Evolutionary conservation across 2,113 vertebrate species (phyloP), one percentile per base, ranked within the genome.

Genomic region (Salvelinus namaycush): DNA sequence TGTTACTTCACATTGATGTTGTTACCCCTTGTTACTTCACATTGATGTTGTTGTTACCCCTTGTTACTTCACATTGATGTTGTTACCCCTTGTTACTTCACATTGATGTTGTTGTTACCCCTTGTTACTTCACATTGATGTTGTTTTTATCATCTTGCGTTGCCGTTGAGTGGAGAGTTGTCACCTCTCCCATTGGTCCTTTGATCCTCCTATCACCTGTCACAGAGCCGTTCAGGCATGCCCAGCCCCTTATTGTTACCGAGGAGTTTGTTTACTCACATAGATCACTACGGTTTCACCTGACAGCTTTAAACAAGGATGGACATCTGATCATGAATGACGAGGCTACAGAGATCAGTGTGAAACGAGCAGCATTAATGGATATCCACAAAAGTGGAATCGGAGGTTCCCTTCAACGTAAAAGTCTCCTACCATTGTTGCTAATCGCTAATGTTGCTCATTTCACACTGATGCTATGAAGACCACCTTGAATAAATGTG

Each of bases 181-280:
- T 24, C 24, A 24, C 24, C 24, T 24, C 24, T 24, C 24, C 24
- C 70, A 80, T 81, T 70, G 31, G 74, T 48, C 31, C 90, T 22
- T 92, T 92, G 86, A 91, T 90, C 72, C 87, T 51, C 78, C 79
- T 51, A 81, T 80, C 80, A 72, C 82, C 80, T 82, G 78, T 34
- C 70, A 72, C 60, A 22, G n/a, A 65, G 73, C 73, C 27, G 70
- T 48, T 82, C 72, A 72, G 65, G 6, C 79, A 75, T 26, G 44
- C 76, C 6, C 75, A 24, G 69, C 49, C 78, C 69, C 68, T 72
- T 72, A 51, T 64, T 51, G 76, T 77, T 74, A 78, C 70, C 27
- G 65, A 74, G 60, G 73, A 73, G 72, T 69, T 70, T 80, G 81
- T 83, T 80, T 73, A 60, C 73, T 18, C 72, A 70, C 72, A 60